phyloP scores from a whole-genome alignment of 2,113 vertebrate species.

The Mola mola region DNA sequence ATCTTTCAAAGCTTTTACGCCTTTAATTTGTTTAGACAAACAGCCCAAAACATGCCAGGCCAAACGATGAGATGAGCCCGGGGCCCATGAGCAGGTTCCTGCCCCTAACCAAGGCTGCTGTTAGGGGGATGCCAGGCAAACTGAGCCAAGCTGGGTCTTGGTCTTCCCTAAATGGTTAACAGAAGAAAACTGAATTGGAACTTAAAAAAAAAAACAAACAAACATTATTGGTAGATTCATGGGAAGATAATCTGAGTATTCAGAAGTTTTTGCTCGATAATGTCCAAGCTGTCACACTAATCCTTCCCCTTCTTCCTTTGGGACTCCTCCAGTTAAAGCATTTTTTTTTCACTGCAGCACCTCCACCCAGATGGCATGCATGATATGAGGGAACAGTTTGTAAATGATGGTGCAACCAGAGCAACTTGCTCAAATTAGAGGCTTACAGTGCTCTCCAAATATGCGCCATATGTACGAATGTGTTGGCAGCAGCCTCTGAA shows the following conservation, averaged over 20 bases:
- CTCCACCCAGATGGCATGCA: conserved; percentile 69
- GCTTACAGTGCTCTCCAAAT: conserved; percentile 31
- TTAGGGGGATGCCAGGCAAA: conserved; percentile 22
- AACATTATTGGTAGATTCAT: no score
- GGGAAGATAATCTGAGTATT: no score
- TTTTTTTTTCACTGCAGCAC: conserved; percentile 28
- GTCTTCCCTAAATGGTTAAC: neutral
- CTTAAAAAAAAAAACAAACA: no score
- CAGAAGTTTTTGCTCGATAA: neutral
- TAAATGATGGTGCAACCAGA: conserved; percentile 56
- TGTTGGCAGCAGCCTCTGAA: conserved; percentile 19
- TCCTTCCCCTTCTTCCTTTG: conserved; percentile 29
- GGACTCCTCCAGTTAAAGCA: conserved; percentile 28
- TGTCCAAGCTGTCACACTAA: conserved; percentile 3
- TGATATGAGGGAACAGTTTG: conserved; percentile 59
- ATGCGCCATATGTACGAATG: conserved; percentile 43
- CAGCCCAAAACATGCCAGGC: conserved; percentile 68
- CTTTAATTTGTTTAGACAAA: conserved; percentile 81
- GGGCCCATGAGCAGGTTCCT: conserved; percentile 57
- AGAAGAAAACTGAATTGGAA: neutral
- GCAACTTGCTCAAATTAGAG: conserved; percentile 66
- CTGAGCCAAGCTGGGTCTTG: neutral
- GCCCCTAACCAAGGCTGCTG: neutral
- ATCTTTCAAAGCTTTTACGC: conserved; percentile 66
- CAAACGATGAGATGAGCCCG: conserved; percentile 34